Evolutionary conservation across 2,888 invertebrate genomes (phyloP).

Genomic region (Cerastis leucographa): DNA sequence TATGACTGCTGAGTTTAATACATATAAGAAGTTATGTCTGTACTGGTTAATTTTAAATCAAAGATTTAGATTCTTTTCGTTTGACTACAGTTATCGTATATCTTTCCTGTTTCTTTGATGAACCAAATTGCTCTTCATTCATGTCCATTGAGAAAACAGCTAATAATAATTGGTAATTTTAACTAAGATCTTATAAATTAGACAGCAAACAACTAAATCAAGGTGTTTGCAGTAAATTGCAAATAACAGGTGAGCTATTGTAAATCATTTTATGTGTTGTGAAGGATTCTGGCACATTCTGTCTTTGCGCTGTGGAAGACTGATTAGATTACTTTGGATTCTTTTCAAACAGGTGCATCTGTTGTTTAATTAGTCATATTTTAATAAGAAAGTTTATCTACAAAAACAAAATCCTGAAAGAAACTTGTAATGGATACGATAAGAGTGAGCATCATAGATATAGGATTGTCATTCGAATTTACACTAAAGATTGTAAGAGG

Average conservation of each 20-base stretch:
- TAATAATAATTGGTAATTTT: not conserved
- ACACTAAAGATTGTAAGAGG: not conserved
- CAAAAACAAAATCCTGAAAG: too few relatives aligned
- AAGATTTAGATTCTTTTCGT: not conserved
- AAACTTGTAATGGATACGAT: not conserved
- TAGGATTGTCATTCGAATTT: not conserved
- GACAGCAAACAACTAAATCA: conserved; percentile 9
- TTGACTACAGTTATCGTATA: not conserved
- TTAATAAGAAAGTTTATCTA: conserved; percentile 19
- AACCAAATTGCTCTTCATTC: not conserved
- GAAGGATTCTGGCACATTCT: conserved; percentile 47
- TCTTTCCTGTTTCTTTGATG: not conserved
- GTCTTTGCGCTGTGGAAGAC: not conserved
- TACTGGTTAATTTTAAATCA: not conserved
- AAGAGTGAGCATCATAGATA: not conserved
- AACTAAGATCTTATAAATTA: conserved; percentile 27
- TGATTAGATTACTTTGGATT: conserved; percentile 42
- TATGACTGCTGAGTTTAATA: too few relatives aligned
- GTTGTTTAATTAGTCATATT: conserved; percentile 43
- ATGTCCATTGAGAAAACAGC: not conserved
- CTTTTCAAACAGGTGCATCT: conserved; percentile 25
- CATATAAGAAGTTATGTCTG: too few relatives aligned
- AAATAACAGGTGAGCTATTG: conserved; percentile 45
- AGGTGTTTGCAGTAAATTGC: conserved; percentile 18
- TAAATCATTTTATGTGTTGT: conserved; percentile 49